Evolutionary conservation across 2,797 vertebrate species (phyloP).

Genomic region (Gambelia wislizenii): DNA sequence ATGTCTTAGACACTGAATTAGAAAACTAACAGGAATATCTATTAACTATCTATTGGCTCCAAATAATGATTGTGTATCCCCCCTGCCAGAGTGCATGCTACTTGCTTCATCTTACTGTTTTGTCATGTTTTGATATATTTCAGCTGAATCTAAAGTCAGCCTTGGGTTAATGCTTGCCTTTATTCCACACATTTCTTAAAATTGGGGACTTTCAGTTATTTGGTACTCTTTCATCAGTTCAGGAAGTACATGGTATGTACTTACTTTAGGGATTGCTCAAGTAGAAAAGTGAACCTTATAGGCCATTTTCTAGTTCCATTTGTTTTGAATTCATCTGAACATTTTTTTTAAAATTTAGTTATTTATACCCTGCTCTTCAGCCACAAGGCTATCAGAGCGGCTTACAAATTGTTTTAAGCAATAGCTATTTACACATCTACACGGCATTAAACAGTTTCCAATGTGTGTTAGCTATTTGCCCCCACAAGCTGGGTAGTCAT

Average conservation of each 20-base stretch:
- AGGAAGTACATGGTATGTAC: not conserved
- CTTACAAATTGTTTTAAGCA: too few species aligned
- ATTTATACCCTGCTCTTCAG: too few species aligned
- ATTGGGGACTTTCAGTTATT: not conserved
- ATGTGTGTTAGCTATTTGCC: too few species aligned
- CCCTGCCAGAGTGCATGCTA: not conserved
- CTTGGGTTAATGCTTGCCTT: not conserved
- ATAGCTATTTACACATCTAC: too few species aligned
- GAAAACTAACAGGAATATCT: not conserved
- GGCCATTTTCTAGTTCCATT: constrained; percentile 35
- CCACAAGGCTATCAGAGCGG: too few species aligned
- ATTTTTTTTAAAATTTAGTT: too few species aligned
- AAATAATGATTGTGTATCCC: not conserved
- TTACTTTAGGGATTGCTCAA: constrained; percentile 1
- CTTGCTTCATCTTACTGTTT: not conserved
- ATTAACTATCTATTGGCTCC: not conserved
- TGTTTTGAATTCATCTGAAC: not conserved
- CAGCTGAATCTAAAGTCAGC: not conserved
- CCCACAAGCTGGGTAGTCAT: too few species aligned
- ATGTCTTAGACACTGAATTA: not conserved
- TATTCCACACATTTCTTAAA: not conserved
- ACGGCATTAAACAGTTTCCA: too few species aligned
- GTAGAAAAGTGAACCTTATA: constrained; percentile 4
- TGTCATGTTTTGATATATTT: not conserved
- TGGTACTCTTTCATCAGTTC: constrained; percentile 9